phyloP scores from a whole-genome alignment of 2,113 vertebrate genomes.

The Enhydra lutris region DNA sequence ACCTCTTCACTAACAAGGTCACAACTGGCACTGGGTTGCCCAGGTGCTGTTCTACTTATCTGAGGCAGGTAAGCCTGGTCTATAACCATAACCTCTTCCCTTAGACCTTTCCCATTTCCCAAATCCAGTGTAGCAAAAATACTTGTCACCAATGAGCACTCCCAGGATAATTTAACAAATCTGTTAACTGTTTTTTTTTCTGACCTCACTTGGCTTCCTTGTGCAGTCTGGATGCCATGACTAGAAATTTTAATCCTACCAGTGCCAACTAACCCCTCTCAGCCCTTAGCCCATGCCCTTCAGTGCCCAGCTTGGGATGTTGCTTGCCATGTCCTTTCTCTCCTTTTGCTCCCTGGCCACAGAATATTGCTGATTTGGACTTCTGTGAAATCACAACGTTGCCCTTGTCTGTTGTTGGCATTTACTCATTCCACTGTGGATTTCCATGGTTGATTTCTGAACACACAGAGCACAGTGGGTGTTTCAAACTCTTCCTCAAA shows the following conservation, averaged over 20 bases:
- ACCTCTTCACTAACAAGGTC: not conserved
- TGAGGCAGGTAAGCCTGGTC: not conserved
- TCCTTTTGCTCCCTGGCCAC: not conserved
- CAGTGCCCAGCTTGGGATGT: not conserved
- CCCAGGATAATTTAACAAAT: not conserved
- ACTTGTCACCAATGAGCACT: not conserved
- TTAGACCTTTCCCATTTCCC: not conserved
- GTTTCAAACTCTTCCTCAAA: not conserved
- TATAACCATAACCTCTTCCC: not conserved
- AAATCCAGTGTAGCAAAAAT: not conserved
- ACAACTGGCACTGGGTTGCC: not conserved
- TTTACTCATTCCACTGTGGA: not conserved
- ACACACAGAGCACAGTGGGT: not conserved
- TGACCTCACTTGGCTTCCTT: not conserved
- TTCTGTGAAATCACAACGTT: not conserved
- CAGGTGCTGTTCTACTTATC: not conserved
- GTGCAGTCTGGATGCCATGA: not conserved
- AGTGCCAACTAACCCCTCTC: not conserved
- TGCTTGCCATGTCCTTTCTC: not conserved
- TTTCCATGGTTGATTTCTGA: slow-evolving; percentile 1
- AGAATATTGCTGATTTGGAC: not conserved
- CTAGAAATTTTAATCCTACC: not conserved
- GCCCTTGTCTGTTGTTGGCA: not conserved
- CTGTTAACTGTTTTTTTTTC: not conserved
- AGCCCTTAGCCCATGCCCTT: not conserved